Evolutionary conservation across 2,113 vertebrate genomes (phyloP), one percentile per base, ranked within the genome.

Genomic region (Scytalopus superciliaris): DNA sequence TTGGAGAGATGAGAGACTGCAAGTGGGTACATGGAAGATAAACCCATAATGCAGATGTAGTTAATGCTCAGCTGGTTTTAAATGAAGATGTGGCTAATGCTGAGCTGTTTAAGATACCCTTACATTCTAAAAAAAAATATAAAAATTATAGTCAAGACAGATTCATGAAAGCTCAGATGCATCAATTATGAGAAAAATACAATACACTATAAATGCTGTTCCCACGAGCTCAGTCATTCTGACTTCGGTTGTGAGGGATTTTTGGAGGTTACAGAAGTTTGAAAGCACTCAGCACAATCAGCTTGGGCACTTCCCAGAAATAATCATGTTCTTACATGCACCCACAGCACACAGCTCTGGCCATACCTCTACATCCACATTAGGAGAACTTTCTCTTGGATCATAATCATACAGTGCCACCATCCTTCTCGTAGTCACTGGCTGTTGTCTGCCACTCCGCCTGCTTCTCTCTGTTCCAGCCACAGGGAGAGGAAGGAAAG

Each of bases 391-490:
- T 82, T 99, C 99, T 59, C 99, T 84, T 2, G 99, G 99, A 70
- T 99, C 99, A 1, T 99, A 99, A 89, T 99, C 99, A 0, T 99
- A 99, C 50, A 99, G 97, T 0, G 99, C 99, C 93, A 99, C 99
- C 99, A 99, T 99, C 82, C 99, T 98, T 7, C 98, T 89, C 0
- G 99, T 99, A 1, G 97, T 87, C 85, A 97, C 92, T 0, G 98
- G 91, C 30, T 98, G 98, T 12, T 97, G 98, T 24, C 98, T 95
- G 25, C 98, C 97, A 1, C 98, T 97, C 12, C 99, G 97, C 27
- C 99, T 96, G 97, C 98, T 98, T 66, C 99, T 98, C 95, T 99
- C 99, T 99, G 96, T 17, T 33, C 21, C 74, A 4, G 24, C 18
- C 57, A 45, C 33, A 55, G 39, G 57, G 55, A 44, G 77, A 82